These are phyloP conservation scores for Paramuricea clavata DNA, from an alignment of 92 coral and sea anemone genomes.

Conservation along the genomic window DNA sequence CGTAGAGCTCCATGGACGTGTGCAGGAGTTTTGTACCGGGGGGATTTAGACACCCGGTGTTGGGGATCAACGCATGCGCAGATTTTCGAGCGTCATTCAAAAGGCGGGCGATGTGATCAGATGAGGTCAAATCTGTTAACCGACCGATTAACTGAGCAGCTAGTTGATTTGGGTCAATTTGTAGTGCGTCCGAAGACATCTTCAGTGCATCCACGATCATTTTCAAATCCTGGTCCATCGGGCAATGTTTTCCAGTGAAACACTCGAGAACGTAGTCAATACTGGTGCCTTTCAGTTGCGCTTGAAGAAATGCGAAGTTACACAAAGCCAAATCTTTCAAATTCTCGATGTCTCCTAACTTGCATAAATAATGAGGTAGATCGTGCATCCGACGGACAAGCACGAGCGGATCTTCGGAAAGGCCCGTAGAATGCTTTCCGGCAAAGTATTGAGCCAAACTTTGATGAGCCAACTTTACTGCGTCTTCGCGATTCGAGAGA, in stretches of 20 bases:
- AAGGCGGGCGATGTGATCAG: constrained; percentile 84
- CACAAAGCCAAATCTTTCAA: constrained; percentile 76
- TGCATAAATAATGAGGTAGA: constrained; percentile 47
- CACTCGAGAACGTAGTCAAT: constrained; percentile 87
- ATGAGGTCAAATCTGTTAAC: constrained; percentile 84
- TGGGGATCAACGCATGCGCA: constrained; percentile 84
- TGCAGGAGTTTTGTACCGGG: constrained; percentile 97
- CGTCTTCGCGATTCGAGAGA: constrained; percentile 60
- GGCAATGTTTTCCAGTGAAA: constrained; percentile 67
- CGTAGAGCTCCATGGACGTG: constrained; percentile 86
- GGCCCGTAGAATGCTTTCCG: constrained; percentile 80
- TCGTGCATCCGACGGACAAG: constrained; percentile 24
- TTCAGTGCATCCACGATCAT: constrained; percentile 88
- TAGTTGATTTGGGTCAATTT: constrained; percentile 81
- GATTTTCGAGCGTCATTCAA: constrained; percentile 93
- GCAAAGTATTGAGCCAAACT: constrained; percentile 69
- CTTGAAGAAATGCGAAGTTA: constrained; percentile 83
- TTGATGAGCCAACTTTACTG: constrained; percentile 18
- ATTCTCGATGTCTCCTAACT: constrained; percentile 26
- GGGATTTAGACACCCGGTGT: constrained; percentile 89
- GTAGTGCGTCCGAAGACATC: constrained; percentile 92
- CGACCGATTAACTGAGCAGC: constrained; percentile 99
- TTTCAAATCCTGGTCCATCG: constrained; percentile 80
- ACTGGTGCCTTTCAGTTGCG: constrained; percentile 80
- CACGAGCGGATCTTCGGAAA: constrained; percentile 81